These are phyloP conservation scores for Pandemis corylana DNA, from an alignment of 2,888 invertebrate genomes.

Conservation along the genomic window DNA sequence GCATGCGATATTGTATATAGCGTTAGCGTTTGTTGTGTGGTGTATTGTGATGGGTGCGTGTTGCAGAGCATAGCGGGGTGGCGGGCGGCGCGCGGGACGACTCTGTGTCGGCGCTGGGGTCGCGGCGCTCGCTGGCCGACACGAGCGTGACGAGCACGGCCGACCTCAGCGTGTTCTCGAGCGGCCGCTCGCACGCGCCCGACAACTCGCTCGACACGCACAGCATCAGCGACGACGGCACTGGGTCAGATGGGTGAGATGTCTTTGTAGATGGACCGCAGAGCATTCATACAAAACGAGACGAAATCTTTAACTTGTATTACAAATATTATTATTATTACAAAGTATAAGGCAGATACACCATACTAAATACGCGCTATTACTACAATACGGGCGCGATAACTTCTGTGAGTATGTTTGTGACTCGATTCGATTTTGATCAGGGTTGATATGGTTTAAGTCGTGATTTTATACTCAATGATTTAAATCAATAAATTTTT, in stretches of 20 bases:
- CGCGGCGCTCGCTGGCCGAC: constrained; percentile 91
- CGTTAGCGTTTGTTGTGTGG: neutral
- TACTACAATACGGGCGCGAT: too few species aligned
- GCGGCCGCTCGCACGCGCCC: constrained; percentile 89
- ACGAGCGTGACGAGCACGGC: constrained; percentile 94
- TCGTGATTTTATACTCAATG: too few species aligned
- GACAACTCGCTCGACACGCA: constrained; percentile 91
- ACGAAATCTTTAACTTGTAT: neutral
- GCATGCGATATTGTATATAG: constrained; percentile 41
- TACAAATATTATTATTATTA: too few species aligned
- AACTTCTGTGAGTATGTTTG: too few species aligned
- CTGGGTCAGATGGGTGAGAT: constrained; percentile 87
- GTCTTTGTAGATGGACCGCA: constrained; percentile 62
- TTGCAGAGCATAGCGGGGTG: constrained; percentile 74
- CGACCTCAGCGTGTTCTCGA: constrained; percentile 91
- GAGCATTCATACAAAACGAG: constrained; percentile 35
- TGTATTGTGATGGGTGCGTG: constrained; percentile 43
- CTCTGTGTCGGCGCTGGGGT: constrained; percentile 89
- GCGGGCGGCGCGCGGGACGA: constrained; percentile 82
- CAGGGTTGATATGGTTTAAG: too few species aligned
- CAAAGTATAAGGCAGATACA: too few species aligned
- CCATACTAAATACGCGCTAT: too few species aligned
- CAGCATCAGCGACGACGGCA: constrained; percentile 90
- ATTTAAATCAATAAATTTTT: too few species aligned
- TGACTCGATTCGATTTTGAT: too few species aligned